phyloP scores from a whole-genome alignment of 2,888 invertebrate genomes.

The Trachelus troglodyta region DNA sequence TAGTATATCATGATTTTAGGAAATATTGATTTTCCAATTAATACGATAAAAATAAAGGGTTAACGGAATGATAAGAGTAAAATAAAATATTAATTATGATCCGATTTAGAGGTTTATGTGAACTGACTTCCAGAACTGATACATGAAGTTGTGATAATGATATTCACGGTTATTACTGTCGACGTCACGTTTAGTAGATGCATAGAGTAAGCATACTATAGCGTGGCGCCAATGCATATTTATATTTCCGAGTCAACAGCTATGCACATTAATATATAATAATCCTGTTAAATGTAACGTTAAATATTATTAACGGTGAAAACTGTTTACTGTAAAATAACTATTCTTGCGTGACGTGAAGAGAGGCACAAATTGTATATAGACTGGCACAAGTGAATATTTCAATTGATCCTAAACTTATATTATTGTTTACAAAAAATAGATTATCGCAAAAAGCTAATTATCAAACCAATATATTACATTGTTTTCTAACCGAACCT shows the following conservation, averaged over 20 bases:
- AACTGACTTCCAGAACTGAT: not conserved
- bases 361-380: not conserved
- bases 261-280: conserved; percentile 42
- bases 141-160: not conserved
- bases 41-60: too few relatives aligned
- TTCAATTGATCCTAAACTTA: not conserved
- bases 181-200: not conserved
- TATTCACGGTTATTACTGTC: not conserved
- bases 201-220: not conserved
- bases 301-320: conserved; percentile 41
- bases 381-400: not conserved
- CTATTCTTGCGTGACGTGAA: not conserved
- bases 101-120: too few relatives aligned
- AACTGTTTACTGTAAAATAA: not conserved
- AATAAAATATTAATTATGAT: too few relatives aligned
- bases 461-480: not conserved
- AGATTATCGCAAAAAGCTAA: not conserved
- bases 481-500: not conserved
- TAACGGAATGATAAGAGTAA: too few relatives aligned
- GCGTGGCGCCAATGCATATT: conserved; percentile 36
- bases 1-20: too few relatives aligned
- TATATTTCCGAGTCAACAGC: conserved; percentile 34
- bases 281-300: conserved; percentile 53
- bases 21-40: too few relatives aligned
- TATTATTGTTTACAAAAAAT: not conserved